phyloP scores from a whole-genome alignment of 2,888 invertebrate genomes.

The Andricus curvator region DNA sequence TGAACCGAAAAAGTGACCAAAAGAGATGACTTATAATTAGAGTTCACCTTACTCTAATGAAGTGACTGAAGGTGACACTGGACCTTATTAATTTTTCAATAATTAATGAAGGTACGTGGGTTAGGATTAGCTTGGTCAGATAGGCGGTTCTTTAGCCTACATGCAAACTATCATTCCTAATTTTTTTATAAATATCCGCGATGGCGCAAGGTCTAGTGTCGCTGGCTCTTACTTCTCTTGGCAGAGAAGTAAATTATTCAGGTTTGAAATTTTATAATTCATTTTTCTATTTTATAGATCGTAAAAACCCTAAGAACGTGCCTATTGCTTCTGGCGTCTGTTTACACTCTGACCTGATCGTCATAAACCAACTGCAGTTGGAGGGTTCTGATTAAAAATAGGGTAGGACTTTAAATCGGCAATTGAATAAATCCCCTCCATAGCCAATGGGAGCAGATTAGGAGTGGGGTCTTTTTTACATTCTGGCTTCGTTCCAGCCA shows the following conservation, averaged over 20 bases:
- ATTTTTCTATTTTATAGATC: not conserved
- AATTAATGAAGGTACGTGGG: too few relatives aligned
- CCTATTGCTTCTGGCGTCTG: slow-evolving; percentile 3
- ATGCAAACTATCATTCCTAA: too few relatives aligned
- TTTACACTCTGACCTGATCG: slow-evolving; percentile 43
- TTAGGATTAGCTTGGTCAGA: too few relatives aligned
- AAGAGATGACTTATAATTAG: too few relatives aligned
- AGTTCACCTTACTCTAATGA: too few relatives aligned
- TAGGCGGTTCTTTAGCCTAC: too few relatives aligned
- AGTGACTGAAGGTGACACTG: too few relatives aligned
- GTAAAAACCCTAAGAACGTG: not conserved
- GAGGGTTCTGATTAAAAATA: slow-evolving; percentile 40
- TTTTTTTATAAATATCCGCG: too few relatives aligned
- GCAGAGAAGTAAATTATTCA: not conserved
- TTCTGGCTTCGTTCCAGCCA: slow-evolving; percentile 72
- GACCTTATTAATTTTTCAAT: too few relatives aligned
- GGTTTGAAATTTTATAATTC: not conserved
- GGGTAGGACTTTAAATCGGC: slow-evolving; percentile 51
- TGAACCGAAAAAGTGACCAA: too few relatives aligned
- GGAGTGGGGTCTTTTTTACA: slow-evolving; percentile 68
- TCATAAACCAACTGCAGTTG: slow-evolving; percentile 46
- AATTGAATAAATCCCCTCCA: slow-evolving; percentile 73
- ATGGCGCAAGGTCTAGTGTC: too few relatives aligned
- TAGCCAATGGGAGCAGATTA: slow-evolving; percentile 69
- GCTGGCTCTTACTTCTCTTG: too few relatives aligned